Evolutionary conservation across 2,888 invertebrate genomes (phyloP), one percentile per base, ranked within the genome.

Genomic region (Priocnemis perturbator): DNA sequence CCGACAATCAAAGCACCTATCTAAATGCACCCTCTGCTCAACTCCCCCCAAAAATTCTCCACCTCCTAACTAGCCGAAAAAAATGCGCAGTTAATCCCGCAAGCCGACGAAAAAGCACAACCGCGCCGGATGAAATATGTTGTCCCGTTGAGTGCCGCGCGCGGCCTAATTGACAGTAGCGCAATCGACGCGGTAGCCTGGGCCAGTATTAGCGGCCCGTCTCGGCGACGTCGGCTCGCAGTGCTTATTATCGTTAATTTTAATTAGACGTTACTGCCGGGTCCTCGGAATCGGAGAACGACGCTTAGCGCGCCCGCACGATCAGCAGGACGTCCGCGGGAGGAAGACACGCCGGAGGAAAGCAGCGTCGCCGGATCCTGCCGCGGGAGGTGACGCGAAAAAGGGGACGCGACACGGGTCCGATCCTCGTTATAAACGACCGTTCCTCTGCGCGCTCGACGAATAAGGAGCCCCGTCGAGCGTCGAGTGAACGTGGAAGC

Each of bases 191-290:
- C 76, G 80, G 77, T 76, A 74, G 79, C 11, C 37, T 37, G 37
- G 37, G 37, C 11, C 4, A 37, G 37, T 9, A 37, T 37, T 37
- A 37, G 37, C 37, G 37, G 37, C 37, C 7, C 4, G 78, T 74
- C 73, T 71, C 69, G 64, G 67, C 64, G 74, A 69, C 74, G 60
- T 64, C 69, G 69, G 64, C 65, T 66, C 60, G 60, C 52, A 5
- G 45, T 65, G 72, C 84, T 82, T 83, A 85, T 87, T 86, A 85
- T 82, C 86, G 81, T 86, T 86, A 83, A 84, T 86, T 87, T 86
- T 84, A 86, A 86, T 87, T 86, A 86, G 82, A 77, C 78, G 72
- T 77, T 81, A 83, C 79, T 79, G 81, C 79, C 71, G 79, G 73
- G 74, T 80, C 73, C 65, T 50, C 64, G 19, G 61, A 56, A 63